Evolutionary conservation across 2,797 vertebrate species (phyloP), one percentile per base, ranked within the genome.

Genomic region (Coreius guichenoti): DNA sequence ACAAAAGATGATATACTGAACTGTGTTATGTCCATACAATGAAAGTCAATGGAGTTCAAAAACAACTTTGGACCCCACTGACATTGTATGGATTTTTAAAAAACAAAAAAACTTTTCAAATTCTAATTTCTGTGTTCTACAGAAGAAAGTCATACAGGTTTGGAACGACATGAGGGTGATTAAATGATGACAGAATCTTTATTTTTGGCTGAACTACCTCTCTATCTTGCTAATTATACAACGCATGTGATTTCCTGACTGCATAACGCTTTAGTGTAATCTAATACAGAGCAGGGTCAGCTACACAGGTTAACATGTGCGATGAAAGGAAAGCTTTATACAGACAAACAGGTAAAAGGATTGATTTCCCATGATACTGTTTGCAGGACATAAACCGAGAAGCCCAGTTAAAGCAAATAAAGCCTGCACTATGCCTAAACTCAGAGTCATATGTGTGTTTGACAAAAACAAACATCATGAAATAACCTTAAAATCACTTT

Each of bases 311-410:
- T 49, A 72, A 84, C 49, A 31, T 80, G 67, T 39, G 80, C 3
- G 26, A 29, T 80, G 65, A 85, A 79, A 45, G 75, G 51, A 72
- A 39, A 13, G 67, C 75, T 79, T 72, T 84, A 47, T 76, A 11
- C 29, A 58, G 74, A 68, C 17, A 70, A 26, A 45, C 75, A 8
- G 51, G 54, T 85, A 51, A 79, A 61, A 58, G 75, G 19, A 45
- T n/a, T 36, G 51, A 61, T n/a, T 72, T 79, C 51, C 51, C 33
- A 78, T 73, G 79, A 63, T 36, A 49, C 63, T 36, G 6, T 73
- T 73, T 61, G 33, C 65, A 31, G 12, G 65, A 36, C 36, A 7
- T 12, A 26, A 73, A 45, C 69, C 12, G 16, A 73, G 54, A 61
- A 63, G 26, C 23, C 39, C 81, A 45, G n/a, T 61, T 74, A 17